A percentile compares a stretch with the other conserved stretches of the same genome.
Conservation (phyloP, 2,888 invertebrate species). For the Luperina testacea region DNA sequence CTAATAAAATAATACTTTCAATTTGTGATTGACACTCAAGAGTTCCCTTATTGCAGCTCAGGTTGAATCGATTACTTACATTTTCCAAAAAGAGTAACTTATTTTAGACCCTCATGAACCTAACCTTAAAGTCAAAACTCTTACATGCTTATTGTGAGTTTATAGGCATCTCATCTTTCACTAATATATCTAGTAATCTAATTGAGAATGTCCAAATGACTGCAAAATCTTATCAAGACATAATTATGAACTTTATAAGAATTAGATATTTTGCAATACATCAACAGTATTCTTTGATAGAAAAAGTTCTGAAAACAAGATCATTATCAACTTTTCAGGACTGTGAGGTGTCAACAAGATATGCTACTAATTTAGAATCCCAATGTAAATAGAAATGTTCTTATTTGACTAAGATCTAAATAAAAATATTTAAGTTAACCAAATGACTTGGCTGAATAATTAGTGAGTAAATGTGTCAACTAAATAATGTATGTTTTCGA, state of each 20-base stretch:
- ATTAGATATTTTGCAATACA: slow-evolving; percentile 17
- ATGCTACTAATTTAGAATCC: neutral
- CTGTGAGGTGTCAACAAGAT: slow-evolving; percentile 15
- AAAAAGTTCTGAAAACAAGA: neutral
- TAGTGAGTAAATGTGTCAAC: slow-evolving; percentile 3
- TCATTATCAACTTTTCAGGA: slow-evolving; percentile 4
- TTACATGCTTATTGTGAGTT: slow-evolving; percentile 1
- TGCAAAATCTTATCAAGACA: slow-evolving; percentile 32
- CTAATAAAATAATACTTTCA: neutral
- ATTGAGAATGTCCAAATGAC: slow-evolving; percentile 17
- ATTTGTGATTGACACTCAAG: neutral
- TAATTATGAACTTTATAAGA: neutral
- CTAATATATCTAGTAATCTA: slow-evolving; percentile 11
- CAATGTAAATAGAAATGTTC: slow-evolving; percentile 5
- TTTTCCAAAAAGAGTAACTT: neutral
- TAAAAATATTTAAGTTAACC: neutral
- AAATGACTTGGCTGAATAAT: slow-evolving; percentile 6
- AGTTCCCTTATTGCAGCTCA: neutral
- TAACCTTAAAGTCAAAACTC: slow-evolving; percentile 46
- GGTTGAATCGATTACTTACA: neutral
- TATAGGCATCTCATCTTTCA: neutral
- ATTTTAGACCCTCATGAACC: neutral
- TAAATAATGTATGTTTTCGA: slow-evolving; percentile 19
- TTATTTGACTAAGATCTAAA: neutral
- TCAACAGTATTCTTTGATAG: slow-evolving; percentile 6